phyloP scores from a whole-genome alignment of 2,113 vertebrate genomes.

The Prunella fulvescens region DNA sequence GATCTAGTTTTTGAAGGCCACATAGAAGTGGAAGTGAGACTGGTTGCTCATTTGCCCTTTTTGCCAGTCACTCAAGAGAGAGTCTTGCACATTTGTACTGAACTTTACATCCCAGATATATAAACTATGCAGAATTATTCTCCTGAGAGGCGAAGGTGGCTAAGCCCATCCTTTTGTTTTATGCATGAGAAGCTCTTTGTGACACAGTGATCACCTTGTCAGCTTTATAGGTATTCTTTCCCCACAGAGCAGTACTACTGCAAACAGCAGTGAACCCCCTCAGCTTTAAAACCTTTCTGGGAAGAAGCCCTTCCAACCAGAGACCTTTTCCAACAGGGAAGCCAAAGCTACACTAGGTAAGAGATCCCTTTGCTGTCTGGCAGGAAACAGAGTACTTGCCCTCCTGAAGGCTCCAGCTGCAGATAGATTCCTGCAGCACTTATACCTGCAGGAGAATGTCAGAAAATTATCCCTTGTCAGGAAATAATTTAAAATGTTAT shows the following conservation, averaged over 20 bases:
- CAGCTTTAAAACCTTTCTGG: neutral
- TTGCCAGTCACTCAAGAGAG: neutral
- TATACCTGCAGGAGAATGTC: neutral
- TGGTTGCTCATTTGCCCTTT: neutral
- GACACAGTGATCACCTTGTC: neutral
- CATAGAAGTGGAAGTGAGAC: neutral
- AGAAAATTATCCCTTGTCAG: slow-evolving; percentile 3
- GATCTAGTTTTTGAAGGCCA: neutral
- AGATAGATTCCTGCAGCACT: neutral
- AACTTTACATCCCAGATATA: neutral
- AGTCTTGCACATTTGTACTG: neutral
- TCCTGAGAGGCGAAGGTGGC: neutral
- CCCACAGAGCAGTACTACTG: neutral
- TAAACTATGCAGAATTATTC: neutral
- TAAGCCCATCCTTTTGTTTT: neutral
- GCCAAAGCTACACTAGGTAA: neutral
- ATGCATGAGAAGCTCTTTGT: neutral
- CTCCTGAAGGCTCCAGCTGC: neutral
- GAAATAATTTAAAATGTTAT: neutral
- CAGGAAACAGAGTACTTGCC: neutral
- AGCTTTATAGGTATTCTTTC: neutral
- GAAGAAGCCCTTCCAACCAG: neutral
- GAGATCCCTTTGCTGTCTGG: neutral
- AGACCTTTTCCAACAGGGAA: neutral
- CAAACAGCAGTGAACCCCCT: neutral